These are phyloP conservation scores for Carettochelys insculpta DNA, from an alignment of 2,113 vertebrate genomes.

Conservation along the genomic window DNA sequence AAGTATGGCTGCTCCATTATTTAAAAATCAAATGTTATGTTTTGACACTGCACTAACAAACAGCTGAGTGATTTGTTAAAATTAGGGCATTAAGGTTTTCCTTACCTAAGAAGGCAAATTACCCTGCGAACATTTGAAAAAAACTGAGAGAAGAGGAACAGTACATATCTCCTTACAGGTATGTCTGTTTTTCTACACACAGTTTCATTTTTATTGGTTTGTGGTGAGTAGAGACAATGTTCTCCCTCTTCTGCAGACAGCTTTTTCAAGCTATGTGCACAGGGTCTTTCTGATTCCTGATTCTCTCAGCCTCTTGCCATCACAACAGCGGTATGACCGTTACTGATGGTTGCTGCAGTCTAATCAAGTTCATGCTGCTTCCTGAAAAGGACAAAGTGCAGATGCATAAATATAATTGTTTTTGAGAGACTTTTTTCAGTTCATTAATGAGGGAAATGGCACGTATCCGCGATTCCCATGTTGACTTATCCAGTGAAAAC, in stretches of 20 bases:
- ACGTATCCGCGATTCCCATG: slow-evolving; percentile 17
- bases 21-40: background rate
- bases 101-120: background rate
- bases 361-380: slow-evolving; percentile 51
- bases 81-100: background rate
- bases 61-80: background rate
- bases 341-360: slow-evolving; percentile 53
- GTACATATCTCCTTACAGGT: background rate
- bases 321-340: slow-evolving; percentile 46
- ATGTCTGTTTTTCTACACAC: background rate
- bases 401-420: slow-evolving; percentile 43
- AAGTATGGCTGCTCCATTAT: background rate
- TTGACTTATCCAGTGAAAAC: background rate
- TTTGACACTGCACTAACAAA: background rate
- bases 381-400: slow-evolving; percentile 43
- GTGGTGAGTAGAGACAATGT: slow-evolving; percentile 15
- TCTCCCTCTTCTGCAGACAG: slow-evolving; percentile 24
- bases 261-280: slow-evolving; percentile 19
- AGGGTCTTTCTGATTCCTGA: slow-evolving; percentile 31
- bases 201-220: background rate
- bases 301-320: slow-evolving; percentile 53
- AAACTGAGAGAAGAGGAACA: background rate
- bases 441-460: slow-evolving; percentile 45
- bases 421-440: slow-evolving; percentile 38
- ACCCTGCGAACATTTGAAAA: background rate